Percentiles rank a stretch among this genome's conserved stretches.
Evolutionary conservation across 1,140 invertebrate genomes (phyloP).

Genomic region (Harpegnathos saltator): DNA sequence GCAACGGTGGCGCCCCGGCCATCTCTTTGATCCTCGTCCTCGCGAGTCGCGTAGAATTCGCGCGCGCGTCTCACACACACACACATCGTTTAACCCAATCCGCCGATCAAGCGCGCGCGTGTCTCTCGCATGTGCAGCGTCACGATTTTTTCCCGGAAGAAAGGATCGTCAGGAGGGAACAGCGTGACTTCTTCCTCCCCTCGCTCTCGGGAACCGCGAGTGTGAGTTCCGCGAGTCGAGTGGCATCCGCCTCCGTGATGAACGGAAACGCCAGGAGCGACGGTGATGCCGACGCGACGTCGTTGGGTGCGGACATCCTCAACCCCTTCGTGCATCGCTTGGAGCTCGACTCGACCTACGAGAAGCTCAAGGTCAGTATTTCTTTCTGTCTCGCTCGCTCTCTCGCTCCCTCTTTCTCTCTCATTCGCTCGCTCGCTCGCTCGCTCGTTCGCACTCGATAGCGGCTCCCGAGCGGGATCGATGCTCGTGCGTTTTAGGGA

Average conservation of each 20-base stretch:
- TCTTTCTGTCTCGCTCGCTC: no score
- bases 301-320: constrained; percentile 86
- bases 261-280: constrained; percentile 61
- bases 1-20: neutral
- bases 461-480: constrained; percentile 50
- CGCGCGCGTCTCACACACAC: neutral
- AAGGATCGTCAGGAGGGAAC: neutral
- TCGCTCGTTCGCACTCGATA: neutral
- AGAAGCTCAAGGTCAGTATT: constrained; percentile 93
- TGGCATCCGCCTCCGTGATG: neutral
- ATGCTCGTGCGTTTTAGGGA: constrained; percentile 46
- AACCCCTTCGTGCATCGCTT: constrained; percentile 95
- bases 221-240: neutral
- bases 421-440: no score
- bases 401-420: no score
- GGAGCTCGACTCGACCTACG: constrained; percentile 93
- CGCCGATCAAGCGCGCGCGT: no score
- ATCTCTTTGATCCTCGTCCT: neutral
- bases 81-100: no score
- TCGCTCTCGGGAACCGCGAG: neutral
- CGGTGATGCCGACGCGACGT: constrained; percentile 74
- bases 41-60: neutral
- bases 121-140: neutral
- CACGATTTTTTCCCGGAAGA: neutral
- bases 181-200: neutral